These are phyloP conservation scores for Hiodon alosoides DNA, from an alignment of 2,113 vertebrate genomes.

Conservation along the genomic window DNA sequence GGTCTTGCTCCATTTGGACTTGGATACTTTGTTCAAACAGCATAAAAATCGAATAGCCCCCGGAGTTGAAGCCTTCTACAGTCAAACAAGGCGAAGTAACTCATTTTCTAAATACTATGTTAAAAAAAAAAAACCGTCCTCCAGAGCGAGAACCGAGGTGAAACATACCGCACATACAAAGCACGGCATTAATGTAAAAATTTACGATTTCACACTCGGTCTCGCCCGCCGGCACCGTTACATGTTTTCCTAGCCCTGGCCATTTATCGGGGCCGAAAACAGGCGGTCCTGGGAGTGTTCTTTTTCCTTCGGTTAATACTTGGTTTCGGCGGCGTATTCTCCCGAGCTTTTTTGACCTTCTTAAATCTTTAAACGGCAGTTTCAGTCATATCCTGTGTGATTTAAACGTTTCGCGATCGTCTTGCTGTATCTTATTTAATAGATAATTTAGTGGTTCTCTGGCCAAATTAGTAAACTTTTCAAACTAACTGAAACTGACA, in stretches of 20 bases:
- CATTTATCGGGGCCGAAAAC: background rate
- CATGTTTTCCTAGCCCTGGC: background rate
- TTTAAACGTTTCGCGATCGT: slow-evolving; percentile 4
- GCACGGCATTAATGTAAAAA: no score
- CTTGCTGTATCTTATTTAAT: background rate
- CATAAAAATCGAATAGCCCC: no score
- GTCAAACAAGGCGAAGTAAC: no score
- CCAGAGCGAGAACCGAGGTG: background rate
- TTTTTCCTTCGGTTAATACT: background rate
- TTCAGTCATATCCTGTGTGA: background rate
- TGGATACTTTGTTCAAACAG: no score
- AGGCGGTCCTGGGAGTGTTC: background rate
- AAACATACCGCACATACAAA: no score
- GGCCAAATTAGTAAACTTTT: no score
- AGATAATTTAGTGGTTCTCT: background rate
- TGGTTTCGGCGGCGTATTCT: slow-evolving; percentile 6
- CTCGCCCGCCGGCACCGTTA: background rate
- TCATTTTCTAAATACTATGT: no score
- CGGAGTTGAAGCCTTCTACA: no score
- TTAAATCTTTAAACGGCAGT: background rate
- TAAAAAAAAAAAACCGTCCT: no score
- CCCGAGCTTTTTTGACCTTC: background rate
- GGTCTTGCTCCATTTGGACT: no score
- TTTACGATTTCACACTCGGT: background rate
- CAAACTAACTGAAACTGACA: background rate